Percentiles rank a stretch among this genome's conserved stretches.
Evolutionary conservation across 2,888 invertebrate species (phyloP).

Genomic region (Tipula unca): DNA sequence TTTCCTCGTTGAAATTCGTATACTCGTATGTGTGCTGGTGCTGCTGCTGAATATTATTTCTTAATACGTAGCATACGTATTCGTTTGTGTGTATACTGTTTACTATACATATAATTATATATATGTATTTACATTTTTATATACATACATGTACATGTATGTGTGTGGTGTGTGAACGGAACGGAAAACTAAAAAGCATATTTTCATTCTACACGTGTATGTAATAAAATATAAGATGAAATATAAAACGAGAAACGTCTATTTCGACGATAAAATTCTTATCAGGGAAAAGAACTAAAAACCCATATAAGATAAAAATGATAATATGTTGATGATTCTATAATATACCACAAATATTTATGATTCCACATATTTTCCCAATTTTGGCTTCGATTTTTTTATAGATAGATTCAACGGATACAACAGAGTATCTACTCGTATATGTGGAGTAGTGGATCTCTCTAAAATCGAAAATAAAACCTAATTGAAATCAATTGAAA

Average conservation of each 20-base stretch:
- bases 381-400: neutral
- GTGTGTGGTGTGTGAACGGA: neutral
- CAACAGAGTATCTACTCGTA: neutral
- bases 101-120: too few species aligned
- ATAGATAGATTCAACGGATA: neutral
- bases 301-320: neutral
- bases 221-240: neutral
- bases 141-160: too few species aligned
- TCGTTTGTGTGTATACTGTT: too few species aligned
- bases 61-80: neutral
- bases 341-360: neutral
- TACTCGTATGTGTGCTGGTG: neutral
- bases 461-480: neutral
- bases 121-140: too few species aligned
- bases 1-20: neutral
- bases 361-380: neutral
- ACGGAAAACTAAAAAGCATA: neutral
- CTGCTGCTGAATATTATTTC: neutral
- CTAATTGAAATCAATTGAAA: conserved; percentile 8
- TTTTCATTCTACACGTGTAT: neutral
- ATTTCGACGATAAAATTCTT: conserved; percentile 8
- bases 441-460: neutral
- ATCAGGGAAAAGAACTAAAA: neutral
- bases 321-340: conserved; percentile 14
- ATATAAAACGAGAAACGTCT: neutral